Evolutionary conservation across 2,113 vertebrate genomes (phyloP), one percentile per base, ranked within the genome.

Genomic region (Etheostoma spectabile): DNA sequence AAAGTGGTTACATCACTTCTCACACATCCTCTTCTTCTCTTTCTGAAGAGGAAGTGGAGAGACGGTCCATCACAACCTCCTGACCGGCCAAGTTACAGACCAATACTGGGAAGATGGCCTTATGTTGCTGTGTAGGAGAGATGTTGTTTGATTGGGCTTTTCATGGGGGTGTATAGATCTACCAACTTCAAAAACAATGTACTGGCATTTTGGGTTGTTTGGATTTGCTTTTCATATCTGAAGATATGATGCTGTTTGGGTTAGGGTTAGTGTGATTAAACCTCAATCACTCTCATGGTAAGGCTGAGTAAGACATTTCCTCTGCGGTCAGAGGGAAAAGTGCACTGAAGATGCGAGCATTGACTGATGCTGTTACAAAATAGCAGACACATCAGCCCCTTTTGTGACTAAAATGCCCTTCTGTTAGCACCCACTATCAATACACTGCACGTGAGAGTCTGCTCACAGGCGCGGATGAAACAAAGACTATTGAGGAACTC

Each of bases 1-100:
- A 80, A 77, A 79, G 53, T 59, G 13, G n/a, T 83, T 62, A 59
- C 22, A 64, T 81, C 74, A 77, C 49, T 30, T 33, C 30, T 30
- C 30, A 3, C 30, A 30, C 30, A 6, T 73, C 35, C 64, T 52
- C 85, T 91, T 93, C 89, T 88, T 70, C 88, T 90, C 90, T 88
- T 70, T 19, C 5, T 30, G 33, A 77, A 10, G 60, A 78, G 83
- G 86, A 93, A 91, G 65, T 78, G 79, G 84, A 59, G 15, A 55
- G 11, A 71, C 4, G n/a, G 35, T 74, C 77, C 8, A 77, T 72
- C 70, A 22, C 82, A 82, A 68, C 8, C 75, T 72, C 68, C 48
- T 86, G 79, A 90, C 52, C 55, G 53, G 56, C 4, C 4, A 5
- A 22, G 6, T 45, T 13, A 22, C 10, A 18, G 12, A 60, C 38